These are phyloP conservation scores for Laothoe populi DNA, from an alignment of 2,888 invertebrate species.

Conservation along the genomic window DNA sequence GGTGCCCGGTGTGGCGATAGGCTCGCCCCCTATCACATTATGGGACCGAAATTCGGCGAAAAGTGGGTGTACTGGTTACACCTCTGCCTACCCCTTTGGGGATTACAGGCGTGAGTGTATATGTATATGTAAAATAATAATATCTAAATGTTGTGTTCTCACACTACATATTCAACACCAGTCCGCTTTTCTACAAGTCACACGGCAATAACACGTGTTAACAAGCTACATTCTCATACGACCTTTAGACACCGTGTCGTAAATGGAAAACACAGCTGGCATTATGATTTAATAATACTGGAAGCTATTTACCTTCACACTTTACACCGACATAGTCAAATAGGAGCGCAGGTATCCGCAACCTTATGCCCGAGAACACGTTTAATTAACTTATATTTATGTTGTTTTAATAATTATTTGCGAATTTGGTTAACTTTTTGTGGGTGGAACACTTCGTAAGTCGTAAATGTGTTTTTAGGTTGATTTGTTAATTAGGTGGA, in stretches of 20 bases:
- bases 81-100: too few relatives aligned
- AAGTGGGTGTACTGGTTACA: too few relatives aligned
- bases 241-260: background rate
- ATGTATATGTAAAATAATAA: too few relatives aligned
- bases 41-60: too few relatives aligned
- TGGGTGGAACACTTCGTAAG: background rate
- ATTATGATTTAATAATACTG: conserved; percentile 24
- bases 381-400: conserved; percentile 13
- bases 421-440: background rate
- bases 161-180: too few relatives aligned
- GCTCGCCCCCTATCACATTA: too few relatives aligned
- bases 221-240: background rate
- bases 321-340: background rate
- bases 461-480: background rate
- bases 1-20: too few relatives aligned
- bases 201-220: background rate
- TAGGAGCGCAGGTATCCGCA: conserved; percentile 3
- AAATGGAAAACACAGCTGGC: background rate
- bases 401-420: conserved; percentile 7
- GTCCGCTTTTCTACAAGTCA: too few relatives aligned
- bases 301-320: conserved; percentile 25
- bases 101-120: too few relatives aligned
- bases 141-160: too few relatives aligned
- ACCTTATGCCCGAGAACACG: background rate
- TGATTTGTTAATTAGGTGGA: background rate